Evolutionary conservation across 1,140 invertebrate species (phyloP), one percentile per base, ranked within the genome.

Genomic region (Halictus rubicundus): DNA sequence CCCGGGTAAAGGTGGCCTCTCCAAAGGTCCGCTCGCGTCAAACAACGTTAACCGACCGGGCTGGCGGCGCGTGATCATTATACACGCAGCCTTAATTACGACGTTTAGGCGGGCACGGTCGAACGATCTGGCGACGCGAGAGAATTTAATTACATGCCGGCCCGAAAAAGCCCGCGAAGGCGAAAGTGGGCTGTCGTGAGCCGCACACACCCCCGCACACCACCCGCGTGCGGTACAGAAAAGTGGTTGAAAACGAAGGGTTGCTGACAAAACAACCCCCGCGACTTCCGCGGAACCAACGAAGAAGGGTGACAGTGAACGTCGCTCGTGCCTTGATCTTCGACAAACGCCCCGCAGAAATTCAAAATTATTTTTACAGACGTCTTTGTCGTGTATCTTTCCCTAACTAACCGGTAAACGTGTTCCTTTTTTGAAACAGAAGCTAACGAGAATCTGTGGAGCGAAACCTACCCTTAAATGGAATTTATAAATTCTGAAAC

Each of bases 121-220:
- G 83, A 86, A 86, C 74, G 79, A 85, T 52, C 71, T 86, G 82
- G 68, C 82, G 85, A 84, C 75, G 85, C 84, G 85, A 87, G 76
- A 87, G 86, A 87, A 87, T 87, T 86, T 87, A 87, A 87, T 87
- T 87, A 87, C 80, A 87, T 54, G 75, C 54, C 57, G 60, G 59
- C 23, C 57, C 57, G 68, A 87, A 84, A 86, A 87, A 84, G 70
- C 68, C 63, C 59, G 63, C 68, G 59, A 82, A 86, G 74, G 68
- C 74, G 74, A 81, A 85, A 82, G 80, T 73, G 68, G 68, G 80
- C 57, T 81, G 78, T 46, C 70, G 70, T 77, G 69, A 69, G 69
- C 60, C 69, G 46, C 61, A 46, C 37, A n/a, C 60, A 4, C 21
- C 54, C 19, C 54, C 7, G 7, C 32, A 6, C 54, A 21, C 8